These are phyloP conservation scores for Antennarius striatus DNA, from an alignment of 2,113 vertebrate species.

Conservation along the genomic window DNA sequence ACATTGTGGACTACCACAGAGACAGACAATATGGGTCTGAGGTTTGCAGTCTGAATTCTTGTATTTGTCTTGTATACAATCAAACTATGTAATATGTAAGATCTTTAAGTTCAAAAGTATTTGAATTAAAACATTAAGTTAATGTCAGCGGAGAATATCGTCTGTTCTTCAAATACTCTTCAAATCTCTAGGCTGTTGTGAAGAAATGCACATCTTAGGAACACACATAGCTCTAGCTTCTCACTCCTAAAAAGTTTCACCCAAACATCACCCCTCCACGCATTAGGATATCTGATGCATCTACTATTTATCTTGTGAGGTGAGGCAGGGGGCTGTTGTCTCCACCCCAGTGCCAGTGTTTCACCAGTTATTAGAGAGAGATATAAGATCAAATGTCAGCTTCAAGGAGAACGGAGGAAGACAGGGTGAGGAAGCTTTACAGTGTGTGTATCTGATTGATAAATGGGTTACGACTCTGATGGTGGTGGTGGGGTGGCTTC, in stretches of 20 bases:
- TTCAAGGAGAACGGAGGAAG: conserved; percentile 29
- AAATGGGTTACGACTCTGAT: conserved; percentile 36
- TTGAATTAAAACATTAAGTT: too few relatives aligned
- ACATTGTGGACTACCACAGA: too few relatives aligned
- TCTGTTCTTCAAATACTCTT: not conserved
- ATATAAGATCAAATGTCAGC: conserved; percentile 60
- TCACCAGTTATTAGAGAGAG: conserved; percentile 59
- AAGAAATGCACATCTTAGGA: not conserved
- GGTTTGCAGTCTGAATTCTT: not conserved
- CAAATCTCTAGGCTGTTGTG: not conserved
- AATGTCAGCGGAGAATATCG: too few relatives aligned
- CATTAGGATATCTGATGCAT: conserved; percentile 45
- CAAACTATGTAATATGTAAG: too few relatives aligned
- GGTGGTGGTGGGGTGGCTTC: not conserved
- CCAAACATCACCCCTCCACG: conserved; percentile 9
- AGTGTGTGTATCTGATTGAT: conserved; percentile 63
- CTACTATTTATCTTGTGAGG: conserved; percentile 64
- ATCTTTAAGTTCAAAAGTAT: too few relatives aligned
- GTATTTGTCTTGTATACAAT: too few relatives aligned
- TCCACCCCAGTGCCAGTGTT: conserved; percentile 42
- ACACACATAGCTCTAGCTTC: conserved; percentile 3
- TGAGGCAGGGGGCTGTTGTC: conserved; percentile 47
- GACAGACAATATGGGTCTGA: too few relatives aligned
- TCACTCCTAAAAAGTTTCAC: conserved; percentile 3
- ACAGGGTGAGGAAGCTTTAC: conserved; percentile 29